A percentile compares a stretch with the other conserved stretches of the same genome.
Evolutionary conservation across 2,797 vertebrate species (phyloP).

Genomic region (Urocyon cinereoargenteus): DNA sequence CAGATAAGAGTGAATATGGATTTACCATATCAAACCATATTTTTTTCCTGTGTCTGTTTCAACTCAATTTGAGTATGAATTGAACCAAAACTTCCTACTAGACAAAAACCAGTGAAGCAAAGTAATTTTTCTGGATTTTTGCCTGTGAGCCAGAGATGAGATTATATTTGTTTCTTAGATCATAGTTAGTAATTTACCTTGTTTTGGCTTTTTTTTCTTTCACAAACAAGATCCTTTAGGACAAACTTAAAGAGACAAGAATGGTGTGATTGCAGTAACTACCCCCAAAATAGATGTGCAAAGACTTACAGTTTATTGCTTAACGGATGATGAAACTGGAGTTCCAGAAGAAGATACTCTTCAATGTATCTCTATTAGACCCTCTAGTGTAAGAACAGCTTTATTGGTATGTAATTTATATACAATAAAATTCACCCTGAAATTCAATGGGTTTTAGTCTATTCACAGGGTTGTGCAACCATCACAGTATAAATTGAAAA

Average conservation of each 20-base stretch:
- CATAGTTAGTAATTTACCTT: neutral
- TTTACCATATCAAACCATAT: neutral
- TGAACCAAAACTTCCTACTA: neutral
- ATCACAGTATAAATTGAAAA: neutral
- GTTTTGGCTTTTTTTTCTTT: slow-evolving; percentile 20
- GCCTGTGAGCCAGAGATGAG: neutral
- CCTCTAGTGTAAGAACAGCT: neutral
- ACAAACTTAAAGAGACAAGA: slow-evolving; percentile 90
- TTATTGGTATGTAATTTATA: neutral
- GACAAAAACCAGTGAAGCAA: neutral
- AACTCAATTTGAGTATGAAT: slow-evolving; percentile 32
- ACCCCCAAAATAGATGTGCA: slow-evolving; percentile 88
- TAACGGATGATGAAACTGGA: slow-evolving; percentile 95
- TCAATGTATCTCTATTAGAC: slow-evolving; percentile 87
- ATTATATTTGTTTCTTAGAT: neutral
- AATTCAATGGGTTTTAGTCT: neutral
- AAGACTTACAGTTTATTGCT: slow-evolving; percentile 93
- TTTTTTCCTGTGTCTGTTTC: slow-evolving; percentile 26
- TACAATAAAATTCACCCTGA: neutral
- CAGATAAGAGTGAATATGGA: neutral
- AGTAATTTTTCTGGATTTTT: slow-evolving; percentile 33
- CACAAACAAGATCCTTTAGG: slow-evolving; percentile 90
- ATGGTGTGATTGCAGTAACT: slow-evolving; percentile 91
- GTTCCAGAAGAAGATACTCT: slow-evolving; percentile 92
- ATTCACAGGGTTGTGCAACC: neutral